Conservation (phyloP, 2,888 invertebrate species). For the Julus scanicus region DNA sequence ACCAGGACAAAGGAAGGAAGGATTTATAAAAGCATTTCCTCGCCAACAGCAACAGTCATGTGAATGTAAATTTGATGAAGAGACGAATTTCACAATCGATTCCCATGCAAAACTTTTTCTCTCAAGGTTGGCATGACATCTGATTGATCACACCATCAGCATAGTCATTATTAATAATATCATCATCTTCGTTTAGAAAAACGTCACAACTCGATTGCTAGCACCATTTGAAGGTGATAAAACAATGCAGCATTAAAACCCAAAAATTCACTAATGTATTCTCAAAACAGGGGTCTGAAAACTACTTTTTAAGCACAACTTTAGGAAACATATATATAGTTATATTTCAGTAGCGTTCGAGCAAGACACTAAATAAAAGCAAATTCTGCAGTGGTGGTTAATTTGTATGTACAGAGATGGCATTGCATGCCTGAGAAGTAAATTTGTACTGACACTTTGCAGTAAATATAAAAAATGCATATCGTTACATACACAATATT, state of each 20-base stretch:
- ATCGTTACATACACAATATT: neutral
- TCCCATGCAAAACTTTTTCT: neutral
- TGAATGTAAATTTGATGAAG: conserved; percentile 4
- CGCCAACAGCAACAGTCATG: neutral
- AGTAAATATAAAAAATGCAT: no score
- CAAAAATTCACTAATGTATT: no score
- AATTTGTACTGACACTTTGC: no score
- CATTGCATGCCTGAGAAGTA: no score
- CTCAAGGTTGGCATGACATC: neutral
- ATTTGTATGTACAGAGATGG: no score
- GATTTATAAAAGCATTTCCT: conserved; percentile 17
- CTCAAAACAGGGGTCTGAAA: no score
- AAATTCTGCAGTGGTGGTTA: no score
- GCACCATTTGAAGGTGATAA: neutral
- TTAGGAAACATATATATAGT: no score
- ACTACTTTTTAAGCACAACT: no score
- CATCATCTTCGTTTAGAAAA: neutral
- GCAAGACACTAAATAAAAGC: no score
- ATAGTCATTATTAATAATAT: neutral
- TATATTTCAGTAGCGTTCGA: no score
- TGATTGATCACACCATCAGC: neutral
- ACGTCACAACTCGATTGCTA: neutral
- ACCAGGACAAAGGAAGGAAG: neutral
- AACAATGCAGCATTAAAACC: neutral
- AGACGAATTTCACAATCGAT: neutral